Evolutionary conservation across 2,888 invertebrate genomes (phyloP).

Genomic region (Amphimallon solstitiale): DNA sequence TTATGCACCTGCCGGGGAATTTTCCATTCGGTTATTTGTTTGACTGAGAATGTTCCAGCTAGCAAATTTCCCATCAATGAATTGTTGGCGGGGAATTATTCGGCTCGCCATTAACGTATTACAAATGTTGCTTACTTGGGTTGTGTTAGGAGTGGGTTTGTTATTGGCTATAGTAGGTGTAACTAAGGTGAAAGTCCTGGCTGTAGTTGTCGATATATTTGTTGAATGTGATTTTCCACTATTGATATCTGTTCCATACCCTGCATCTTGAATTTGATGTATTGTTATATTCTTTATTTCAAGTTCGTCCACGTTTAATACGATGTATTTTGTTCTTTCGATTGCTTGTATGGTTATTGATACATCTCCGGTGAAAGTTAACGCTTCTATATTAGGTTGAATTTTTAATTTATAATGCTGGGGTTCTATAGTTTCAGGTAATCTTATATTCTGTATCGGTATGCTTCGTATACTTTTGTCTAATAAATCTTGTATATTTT

Average conservation of each 20-base stretch:
- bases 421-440: slow-evolving; percentile 54
- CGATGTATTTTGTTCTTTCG: slow-evolving; percentile 54
- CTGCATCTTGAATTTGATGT: not conserved
- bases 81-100: too few relatives aligned
- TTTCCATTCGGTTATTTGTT: too few relatives aligned
- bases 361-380: slow-evolving; percentile 58
- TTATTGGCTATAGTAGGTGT: too few relatives aligned
- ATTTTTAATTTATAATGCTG: slow-evolving; percentile 56
- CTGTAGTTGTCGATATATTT: not conserved
- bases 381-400: slow-evolving; percentile 55
- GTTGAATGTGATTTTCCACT: not conserved
- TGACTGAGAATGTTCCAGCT: too few relatives aligned
- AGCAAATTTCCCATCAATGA: too few relatives aligned
- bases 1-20: too few relatives aligned
- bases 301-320: slow-evolving; percentile 56
- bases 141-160: too few relatives aligned
- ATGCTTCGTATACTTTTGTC: slow-evolving; percentile 53
- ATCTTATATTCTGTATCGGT: slow-evolving; percentile 51
- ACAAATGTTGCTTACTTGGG: too few relatives aligned
- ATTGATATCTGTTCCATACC: not conserved
- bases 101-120: too few relatives aligned
- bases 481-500: slow-evolving; percentile 58
- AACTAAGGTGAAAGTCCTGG: not conserved
- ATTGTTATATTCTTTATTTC: slow-evolving; percentile 16
- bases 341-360: slow-evolving; percentile 55